Percentiles rank a stretch among this genome's conserved stretches.
Evolutionary conservation across 1,140 invertebrate species (phyloP).

Genomic region (Bombus huntii): DNA sequence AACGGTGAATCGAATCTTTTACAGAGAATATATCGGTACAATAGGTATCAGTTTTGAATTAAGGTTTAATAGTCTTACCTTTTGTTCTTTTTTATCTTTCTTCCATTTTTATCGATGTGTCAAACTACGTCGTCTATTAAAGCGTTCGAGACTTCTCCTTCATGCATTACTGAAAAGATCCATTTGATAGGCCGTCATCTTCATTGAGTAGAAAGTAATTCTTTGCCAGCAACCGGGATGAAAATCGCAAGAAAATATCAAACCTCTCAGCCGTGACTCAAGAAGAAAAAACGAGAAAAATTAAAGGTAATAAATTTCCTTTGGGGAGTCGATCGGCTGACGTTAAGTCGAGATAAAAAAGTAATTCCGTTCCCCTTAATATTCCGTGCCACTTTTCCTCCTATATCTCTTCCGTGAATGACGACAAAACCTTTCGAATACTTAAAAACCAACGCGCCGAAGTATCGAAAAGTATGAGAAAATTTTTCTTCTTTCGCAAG

Average conservation of each 20-base stretch:
- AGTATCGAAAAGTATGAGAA: neutral
- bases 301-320: conserved; percentile 52
- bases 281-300: conserved; percentile 31
- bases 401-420: conserved; percentile 8
- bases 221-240: conserved; percentile 1
- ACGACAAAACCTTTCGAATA: conserved; percentile 28
- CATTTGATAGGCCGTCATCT: neutral
- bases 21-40: too few relatives aligned
- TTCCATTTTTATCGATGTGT: neutral
- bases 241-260: conserved; percentile 34
- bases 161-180: neutral
- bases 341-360: conserved; percentile 47
- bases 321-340: conserved; percentile 23
- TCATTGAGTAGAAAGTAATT: conserved; percentile 36
- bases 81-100: neutral
- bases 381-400: conserved; percentile 15
- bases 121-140: neutral
- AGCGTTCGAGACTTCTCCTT: neutral
- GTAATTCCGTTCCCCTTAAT: conserved; percentile 43
- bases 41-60: neutral
- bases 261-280: conserved; percentile 4
- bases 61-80: neutral
- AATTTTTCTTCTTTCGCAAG: too few relatives aligned
- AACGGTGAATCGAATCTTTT: neutral
- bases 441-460: neutral